Evolutionary conservation across 2,888 invertebrate species (phyloP).

Genomic region (Anaspis maculata): DNA sequence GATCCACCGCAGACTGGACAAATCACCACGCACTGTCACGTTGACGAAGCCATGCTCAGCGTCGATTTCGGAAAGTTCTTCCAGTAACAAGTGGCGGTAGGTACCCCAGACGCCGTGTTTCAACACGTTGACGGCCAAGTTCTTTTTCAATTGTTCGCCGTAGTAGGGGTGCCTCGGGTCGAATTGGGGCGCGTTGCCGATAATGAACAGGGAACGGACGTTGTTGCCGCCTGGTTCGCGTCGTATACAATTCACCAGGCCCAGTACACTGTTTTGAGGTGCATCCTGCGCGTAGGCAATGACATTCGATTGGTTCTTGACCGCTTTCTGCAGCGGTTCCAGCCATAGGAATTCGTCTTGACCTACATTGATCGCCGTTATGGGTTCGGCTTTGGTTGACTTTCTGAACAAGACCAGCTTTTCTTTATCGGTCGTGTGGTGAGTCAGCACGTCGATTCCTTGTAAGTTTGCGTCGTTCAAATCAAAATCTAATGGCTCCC

Average conservation of each 20-base stretch:
- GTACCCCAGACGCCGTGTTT: conserved; percentile 52
- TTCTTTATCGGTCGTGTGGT: too few species aligned
- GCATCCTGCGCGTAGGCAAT: too few species aligned
- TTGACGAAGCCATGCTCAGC: conserved; percentile 68
- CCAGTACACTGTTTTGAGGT: conserved; percentile 54
- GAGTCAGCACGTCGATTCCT: too few species aligned
- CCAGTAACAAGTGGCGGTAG: conserved; percentile 67
- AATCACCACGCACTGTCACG: conserved; percentile 70
- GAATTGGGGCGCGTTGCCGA: conserved; percentile 56
- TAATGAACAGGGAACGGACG: conserved; percentile 47
- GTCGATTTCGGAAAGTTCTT: conserved; percentile 41
- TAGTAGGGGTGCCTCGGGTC: conserved; percentile 45
- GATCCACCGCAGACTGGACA: conserved; percentile 76
- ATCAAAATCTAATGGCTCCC: too few species aligned
- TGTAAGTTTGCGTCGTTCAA: too few species aligned
- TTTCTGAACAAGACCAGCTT: too few species aligned
- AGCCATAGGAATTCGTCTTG: too few species aligned
- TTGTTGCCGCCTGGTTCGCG: conserved; percentile 54
- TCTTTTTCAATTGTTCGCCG: conserved; percentile 56
- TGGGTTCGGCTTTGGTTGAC: too few species aligned
- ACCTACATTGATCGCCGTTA: too few species aligned
- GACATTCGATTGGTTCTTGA: too few species aligned
- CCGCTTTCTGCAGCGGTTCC: too few species aligned
- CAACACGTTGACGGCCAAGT: conserved; percentile 71
- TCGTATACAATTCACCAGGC: conserved; percentile 57